phyloP scores from a whole-genome alignment of 2,888 invertebrate genomes.

The Pristionchus fissidentatus region DNA sequence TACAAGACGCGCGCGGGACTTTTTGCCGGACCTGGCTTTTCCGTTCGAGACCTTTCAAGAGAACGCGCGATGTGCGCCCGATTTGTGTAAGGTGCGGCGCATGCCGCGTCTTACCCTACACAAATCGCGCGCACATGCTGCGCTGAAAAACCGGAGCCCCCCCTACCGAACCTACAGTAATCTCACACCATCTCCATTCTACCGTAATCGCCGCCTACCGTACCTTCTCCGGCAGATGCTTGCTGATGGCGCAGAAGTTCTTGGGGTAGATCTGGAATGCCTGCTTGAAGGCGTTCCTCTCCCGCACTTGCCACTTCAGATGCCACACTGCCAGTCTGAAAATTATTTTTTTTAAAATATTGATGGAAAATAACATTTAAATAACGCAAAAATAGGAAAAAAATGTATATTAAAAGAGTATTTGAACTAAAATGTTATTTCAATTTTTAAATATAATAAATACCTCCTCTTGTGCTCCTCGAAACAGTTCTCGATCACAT shows the following conservation, averaged over 20 bases:
- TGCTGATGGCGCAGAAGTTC: conserved; percentile 43
- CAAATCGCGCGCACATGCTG: not conserved
- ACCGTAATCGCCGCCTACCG: not conserved
- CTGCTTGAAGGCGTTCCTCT: conserved; percentile 34
- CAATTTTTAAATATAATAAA: not conserved
- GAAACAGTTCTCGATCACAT: conserved; percentile 22
- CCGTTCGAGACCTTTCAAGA: too few species aligned
- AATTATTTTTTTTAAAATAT: not conserved
- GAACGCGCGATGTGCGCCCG: too few species aligned
- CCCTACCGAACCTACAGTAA: not conserved
- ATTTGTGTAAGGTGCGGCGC: too few species aligned
- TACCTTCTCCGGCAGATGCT: conserved; percentile 30
- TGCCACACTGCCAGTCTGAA: conserved; percentile 14
- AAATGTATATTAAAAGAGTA: too few species aligned
- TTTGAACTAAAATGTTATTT: not conserved
- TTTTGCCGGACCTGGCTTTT: too few species aligned
- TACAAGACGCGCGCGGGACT: too few species aligned
- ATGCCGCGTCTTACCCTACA: not conserved
- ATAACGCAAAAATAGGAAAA: not conserved
- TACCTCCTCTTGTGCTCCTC: conserved; percentile 19
- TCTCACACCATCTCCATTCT: not conserved
- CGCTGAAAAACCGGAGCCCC: not conserved
- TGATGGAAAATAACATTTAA: not conserved
- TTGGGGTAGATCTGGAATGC: conserved; percentile 31
- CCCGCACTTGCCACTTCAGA: conserved; percentile 21